Base-by-base conservation (phyloP, 2,797 vertebrate genomes). In the Melanotaenia trifasciata region DNA sequence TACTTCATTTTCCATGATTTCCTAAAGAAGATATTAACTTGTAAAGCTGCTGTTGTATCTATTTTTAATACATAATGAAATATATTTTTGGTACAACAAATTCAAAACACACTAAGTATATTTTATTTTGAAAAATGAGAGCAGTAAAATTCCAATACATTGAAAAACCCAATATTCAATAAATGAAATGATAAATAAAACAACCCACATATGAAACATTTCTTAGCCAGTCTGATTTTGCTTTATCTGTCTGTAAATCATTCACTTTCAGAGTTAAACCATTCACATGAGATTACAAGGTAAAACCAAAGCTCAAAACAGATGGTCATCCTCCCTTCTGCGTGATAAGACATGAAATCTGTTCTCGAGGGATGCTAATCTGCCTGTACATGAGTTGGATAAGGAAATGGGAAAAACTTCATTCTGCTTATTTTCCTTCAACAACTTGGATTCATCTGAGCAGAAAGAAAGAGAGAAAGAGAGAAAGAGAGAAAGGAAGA, bases 291-390 rank as follows among this genome's bases (percentile, higher is more conserved):
- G 84, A 88, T 85, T 88, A 87, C 66, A 83, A 80, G 73, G 73
- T 84, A 79, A 89, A 89, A 80, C 72, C 84, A 78, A 75, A 81
- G 72, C 81, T 81, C 66, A 79, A 83, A 76, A 67, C 88, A 88
- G 87, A 90, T 84, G 84, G 83, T 58, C 75, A 28, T 72, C 77
- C 70, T 84, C 76, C 70, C 72, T 67, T 71, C 84, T 70, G 86
- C 71, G 67, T 82, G 85, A 89, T 86, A 89, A 87, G 78, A 89
- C 43, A 72, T 64, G 61, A 83, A 86, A 85, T 77, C 87, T 74
- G 78, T 86, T 84, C 89, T 87, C 78, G 33, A 81, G 86, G 87
- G 87, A 91, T 80, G 67, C 83, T 88, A 84, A 87, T 88, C 83
- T 85, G 74, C 77, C 60, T 12, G 38, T 30, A 64, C 14, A 58